Conservation (phyloP, 2,888 invertebrate genomes). For the Schrankia costaestrigalis region DNA sequence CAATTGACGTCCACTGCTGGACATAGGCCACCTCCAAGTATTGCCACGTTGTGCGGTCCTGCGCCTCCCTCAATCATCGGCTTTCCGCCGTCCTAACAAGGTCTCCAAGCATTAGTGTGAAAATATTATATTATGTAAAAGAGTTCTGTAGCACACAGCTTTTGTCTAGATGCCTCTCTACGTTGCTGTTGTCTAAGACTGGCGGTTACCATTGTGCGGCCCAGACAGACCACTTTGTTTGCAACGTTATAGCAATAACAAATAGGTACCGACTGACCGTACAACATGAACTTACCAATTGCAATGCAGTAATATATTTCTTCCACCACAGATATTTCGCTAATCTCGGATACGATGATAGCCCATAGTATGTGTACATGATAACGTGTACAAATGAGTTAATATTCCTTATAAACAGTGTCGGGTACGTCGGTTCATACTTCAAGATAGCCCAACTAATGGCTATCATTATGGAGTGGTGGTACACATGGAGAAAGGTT, state of each 20-base stretch:
- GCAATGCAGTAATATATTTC: constrained; percentile 89
- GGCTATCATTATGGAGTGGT: constrained; percentile 88
- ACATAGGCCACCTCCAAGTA: too few relatives aligned
- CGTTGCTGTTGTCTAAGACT: too few relatives aligned
- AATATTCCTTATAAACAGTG: constrained; percentile 65
- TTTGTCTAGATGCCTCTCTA: too few relatives aligned
- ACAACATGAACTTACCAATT: constrained; percentile 80
- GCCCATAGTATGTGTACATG: constrained; percentile 90
- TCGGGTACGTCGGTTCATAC: constrained; percentile 86
- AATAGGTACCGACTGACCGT: not conserved
- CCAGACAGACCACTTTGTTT: not conserved
- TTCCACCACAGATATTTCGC: constrained; percentile 93
- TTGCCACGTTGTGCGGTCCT: too few relatives aligned
- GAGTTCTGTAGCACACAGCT: not conserved
- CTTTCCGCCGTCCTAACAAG: too few relatives aligned
- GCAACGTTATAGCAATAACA: not conserved
- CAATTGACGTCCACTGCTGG: too few relatives aligned
- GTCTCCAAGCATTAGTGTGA: too few relatives aligned
- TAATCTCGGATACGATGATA: constrained; percentile 86
- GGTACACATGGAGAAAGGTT: constrained; percentile 93
- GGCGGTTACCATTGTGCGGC: too few relatives aligned
- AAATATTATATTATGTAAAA: not conserved
- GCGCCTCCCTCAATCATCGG: too few relatives aligned
- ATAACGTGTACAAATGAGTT: constrained; percentile 89
- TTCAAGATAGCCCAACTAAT: constrained; percentile 89